Conservation (phyloP, 2,113 vertebrate species). For the Spermophilus dauricus region DNA sequence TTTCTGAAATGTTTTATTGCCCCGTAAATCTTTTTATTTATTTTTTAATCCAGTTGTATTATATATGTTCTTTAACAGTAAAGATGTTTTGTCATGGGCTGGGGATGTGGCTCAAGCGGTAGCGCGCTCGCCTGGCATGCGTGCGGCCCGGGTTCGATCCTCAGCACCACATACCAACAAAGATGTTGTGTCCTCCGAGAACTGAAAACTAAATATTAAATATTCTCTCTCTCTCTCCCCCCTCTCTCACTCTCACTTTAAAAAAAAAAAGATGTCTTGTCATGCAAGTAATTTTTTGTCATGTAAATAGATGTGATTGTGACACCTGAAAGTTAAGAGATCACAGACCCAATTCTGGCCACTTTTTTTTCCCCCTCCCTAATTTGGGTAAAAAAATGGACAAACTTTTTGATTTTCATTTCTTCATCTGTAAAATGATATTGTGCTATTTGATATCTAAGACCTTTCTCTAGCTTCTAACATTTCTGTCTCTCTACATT, state of each 20-base stretch:
- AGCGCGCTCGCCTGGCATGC: too few relatives aligned
- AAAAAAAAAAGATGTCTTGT: background rate
- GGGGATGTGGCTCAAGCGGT: too few relatives aligned
- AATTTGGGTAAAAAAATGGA: slow-evolving; percentile 8
- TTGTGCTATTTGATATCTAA: background rate
- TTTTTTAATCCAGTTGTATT: background rate
- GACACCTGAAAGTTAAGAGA: background rate
- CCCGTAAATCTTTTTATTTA: background rate
- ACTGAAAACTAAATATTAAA: too few relatives aligned
- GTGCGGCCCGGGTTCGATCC: too few relatives aligned
- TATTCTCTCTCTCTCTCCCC: too few relatives aligned
- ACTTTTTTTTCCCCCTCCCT: background rate
- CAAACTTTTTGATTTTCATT: slow-evolving; percentile 16
- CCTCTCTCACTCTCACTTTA: too few relatives aligned
- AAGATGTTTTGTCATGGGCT: background rate
- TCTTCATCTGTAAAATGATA: background rate
- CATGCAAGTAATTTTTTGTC: background rate
- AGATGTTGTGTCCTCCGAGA: too few relatives aligned
- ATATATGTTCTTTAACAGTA: background rate
- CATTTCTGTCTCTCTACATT: background rate
- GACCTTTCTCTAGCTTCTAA: background rate
- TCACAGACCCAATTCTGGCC: background rate
- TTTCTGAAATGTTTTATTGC: background rate
- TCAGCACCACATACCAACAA: too few relatives aligned
- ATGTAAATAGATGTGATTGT: background rate